Base-by-base conservation (phyloP, 1,140 invertebrate species). In the Drosophila subpulchrella region DNA sequence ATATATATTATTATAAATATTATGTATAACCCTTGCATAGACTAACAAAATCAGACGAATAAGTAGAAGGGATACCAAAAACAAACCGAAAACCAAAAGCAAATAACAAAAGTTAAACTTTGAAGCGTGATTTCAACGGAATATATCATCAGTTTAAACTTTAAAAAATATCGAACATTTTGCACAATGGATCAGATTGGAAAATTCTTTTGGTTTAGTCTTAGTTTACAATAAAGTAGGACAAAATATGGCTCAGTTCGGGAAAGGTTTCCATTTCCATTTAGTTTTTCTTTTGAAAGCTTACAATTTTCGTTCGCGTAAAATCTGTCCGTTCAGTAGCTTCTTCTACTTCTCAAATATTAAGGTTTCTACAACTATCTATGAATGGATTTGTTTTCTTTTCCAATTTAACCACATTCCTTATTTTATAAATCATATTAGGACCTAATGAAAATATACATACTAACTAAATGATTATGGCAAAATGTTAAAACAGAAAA, bases 71-170 rank as follows among this genome's bases (percentile, higher is more conserved):
- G 61, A 68, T 75, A 55, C n/a, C 57, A 55, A 63, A 63, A 65
- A 60, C 48, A 27, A 65, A 70, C 60, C 32, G 55, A 50, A 61
- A 75, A 65, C 68, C 67, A 90, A 90, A 91, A 91, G 88, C 88
- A 91, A 91, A 91, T 91, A 91, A 80, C 55, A 78, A 91, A 91
- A 91, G 83, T 91, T 84, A 79, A 91, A 91, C 88, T 91, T 91
- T 85, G 77, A 89, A 75, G 63, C 84, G 89, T 91, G 89, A 91
- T 91, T 91, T 91, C 79, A 88, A 91, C 74, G 79, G 67, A 83
- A 91, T 91, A 90, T 90, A 91, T 90, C 86, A 90, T 90, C 79
- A 86, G 76, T 85, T 79, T 82, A 82, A 82, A 74, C 58, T 75
- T 56, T 71, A 79, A 73, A 78, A 51, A 67, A 78, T 79, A 88